phyloP scores from a whole-genome alignment of 2,797 vertebrate species.

The Heterohyrax brucei region DNA sequence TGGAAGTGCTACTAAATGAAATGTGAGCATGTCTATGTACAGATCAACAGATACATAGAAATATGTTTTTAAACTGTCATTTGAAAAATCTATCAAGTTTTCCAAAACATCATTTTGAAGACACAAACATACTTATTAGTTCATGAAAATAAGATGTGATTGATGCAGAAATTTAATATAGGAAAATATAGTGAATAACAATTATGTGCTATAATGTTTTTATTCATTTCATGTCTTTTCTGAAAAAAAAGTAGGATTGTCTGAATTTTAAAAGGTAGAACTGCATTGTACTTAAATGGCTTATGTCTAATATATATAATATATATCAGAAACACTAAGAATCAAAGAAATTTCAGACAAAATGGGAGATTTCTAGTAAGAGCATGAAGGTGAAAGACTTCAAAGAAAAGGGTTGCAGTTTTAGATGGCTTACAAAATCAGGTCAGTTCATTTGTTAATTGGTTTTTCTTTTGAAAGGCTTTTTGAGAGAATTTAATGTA shows the following conservation, averaged over 20 bases:
- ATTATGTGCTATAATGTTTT: conserved; percentile 14
- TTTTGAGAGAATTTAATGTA: conserved; percentile 71
- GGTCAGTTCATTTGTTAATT: conserved; percentile 75
- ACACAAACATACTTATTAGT: neutral
- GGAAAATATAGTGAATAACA: neutral
- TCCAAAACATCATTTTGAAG: conserved; percentile 14
- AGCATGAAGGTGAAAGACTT: neutral
- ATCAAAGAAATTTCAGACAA: neutral
- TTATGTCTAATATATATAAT: conserved; percentile 1
- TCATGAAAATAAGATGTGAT: neutral
- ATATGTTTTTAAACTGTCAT: neutral
- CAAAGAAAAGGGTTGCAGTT: conserved; percentile 9
- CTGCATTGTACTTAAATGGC: neutral
- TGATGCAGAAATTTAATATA: neutral
- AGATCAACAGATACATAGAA: too few species aligned
- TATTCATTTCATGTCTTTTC: neutral
- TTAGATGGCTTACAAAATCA: conserved; percentile 67
- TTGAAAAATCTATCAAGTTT: conserved; percentile 9
- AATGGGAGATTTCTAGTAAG: neutral
- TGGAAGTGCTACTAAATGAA: neutral
- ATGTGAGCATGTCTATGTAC: too few species aligned
- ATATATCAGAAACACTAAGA: neutral
- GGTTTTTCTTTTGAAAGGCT: conserved; percentile 66
- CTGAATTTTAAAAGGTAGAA: neutral
- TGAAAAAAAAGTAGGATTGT: neutral